These are phyloP conservation scores for Cyprinodon tularosa DNA, from an alignment of 2,113 vertebrate genomes.

Conservation along the genomic window DNA sequence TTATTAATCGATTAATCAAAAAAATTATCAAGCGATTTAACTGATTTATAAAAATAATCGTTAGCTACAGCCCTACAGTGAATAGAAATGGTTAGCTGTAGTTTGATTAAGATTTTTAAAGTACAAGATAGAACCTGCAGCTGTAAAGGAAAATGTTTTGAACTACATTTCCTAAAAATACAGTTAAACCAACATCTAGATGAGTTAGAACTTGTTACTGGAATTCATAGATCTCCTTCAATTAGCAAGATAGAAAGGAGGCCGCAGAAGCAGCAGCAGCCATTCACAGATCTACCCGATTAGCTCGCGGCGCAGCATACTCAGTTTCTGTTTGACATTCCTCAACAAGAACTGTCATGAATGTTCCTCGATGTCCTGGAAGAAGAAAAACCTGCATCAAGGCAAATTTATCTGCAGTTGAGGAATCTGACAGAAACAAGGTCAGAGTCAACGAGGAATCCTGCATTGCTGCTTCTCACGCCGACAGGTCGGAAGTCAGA, in stretches of 20 bases:
- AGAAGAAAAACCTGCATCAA: not conserved
- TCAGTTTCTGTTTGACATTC: conserved; percentile 4
- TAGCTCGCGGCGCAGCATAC: not conserved
- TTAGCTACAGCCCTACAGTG: too few relatives aligned
- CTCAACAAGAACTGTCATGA: not conserved
- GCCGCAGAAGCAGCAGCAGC: not conserved
- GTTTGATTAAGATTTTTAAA: too few relatives aligned
- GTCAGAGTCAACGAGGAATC: conserved; percentile 2
- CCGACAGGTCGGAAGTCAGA: not conserved
- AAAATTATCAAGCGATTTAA: too few relatives aligned
- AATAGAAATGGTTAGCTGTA: too few relatives aligned
- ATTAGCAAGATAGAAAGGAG: not conserved
- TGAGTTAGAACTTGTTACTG: too few relatives aligned
- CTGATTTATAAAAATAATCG: too few relatives aligned
- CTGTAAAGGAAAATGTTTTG: not conserved
- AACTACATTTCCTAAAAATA: not conserved
- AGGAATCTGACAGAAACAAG: not conserved
- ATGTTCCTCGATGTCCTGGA: not conserved
- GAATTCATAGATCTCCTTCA: not conserved
- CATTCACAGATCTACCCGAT: not conserved
- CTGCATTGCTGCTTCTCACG: not conserved
- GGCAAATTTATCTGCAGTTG: not conserved
- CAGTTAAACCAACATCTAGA: too few relatives aligned
- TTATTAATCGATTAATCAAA: too few relatives aligned
- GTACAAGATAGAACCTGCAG: too few relatives aligned